Conservation (phyloP, 2,797 vertebrate genomes). For the Pseudocheirus occidentalis region DNA sequence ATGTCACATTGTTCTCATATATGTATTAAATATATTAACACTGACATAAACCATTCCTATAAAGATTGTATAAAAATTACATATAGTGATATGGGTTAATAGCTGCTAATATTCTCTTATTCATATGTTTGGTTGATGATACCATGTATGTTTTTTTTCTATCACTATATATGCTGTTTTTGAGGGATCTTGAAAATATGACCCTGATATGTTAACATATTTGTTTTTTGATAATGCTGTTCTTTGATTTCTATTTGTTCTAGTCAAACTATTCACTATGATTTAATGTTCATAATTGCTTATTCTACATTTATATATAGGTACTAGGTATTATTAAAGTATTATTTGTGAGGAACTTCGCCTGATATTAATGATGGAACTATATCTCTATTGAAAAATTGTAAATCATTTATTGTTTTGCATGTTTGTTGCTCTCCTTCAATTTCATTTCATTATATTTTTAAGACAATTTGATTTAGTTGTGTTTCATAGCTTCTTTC, state of each 20-base stretch:
- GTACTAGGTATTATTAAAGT: background rate
- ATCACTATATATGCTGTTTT: background rate
- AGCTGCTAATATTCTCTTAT: background rate
- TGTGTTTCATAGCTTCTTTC: background rate
- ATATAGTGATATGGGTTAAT: background rate
- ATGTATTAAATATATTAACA: background rate
- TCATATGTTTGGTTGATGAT: background rate
- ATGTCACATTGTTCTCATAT: background rate
- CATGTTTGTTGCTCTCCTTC: background rate
- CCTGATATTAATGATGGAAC: background rate
- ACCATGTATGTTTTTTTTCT: background rate
- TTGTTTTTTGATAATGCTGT: background rate
- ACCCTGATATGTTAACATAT: background rate
- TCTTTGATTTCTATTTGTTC: background rate
- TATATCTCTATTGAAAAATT: background rate
- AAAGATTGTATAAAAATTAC: background rate
- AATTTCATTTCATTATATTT: background rate
- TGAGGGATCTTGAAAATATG: background rate
- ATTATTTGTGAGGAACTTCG: background rate
- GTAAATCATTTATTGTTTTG: background rate
- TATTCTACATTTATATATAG: background rate
- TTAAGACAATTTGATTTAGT: background rate
- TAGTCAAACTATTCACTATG: background rate
- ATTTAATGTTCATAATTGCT: background rate
- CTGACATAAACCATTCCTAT: background rate